These are phyloP conservation scores for Diachrysia chrysitis DNA, from an alignment of 2,888 invertebrate species.

Conservation along the genomic window DNA sequence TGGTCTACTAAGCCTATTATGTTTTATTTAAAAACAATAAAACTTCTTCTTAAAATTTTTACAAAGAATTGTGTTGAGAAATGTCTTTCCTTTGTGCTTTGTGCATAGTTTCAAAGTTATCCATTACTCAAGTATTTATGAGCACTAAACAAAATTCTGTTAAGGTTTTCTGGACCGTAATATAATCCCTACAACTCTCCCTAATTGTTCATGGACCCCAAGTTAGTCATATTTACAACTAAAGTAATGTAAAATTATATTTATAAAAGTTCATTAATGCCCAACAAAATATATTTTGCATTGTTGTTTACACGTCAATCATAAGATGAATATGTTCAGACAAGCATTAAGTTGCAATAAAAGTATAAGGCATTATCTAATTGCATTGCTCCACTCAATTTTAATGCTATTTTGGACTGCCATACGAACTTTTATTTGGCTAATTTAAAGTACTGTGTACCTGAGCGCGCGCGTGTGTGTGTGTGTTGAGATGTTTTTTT, in stretches of 20 bases:
- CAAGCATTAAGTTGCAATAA: not conserved
- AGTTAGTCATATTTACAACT: not conserved
- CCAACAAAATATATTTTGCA: not conserved
- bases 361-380: no score
- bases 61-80: slow-evolving; percentile 23
- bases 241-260: not conserved
- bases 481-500: no score
- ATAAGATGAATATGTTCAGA: not conserved
- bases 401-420: no score
- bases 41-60: not conserved
- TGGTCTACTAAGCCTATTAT: no score
- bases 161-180: not conserved
- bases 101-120: slow-evolving; percentile 30
- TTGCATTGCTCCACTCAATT: no score
- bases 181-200: not conserved
- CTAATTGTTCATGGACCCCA: not conserved
- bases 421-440: no score
- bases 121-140: slow-evolving; percentile 8
- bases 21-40: not conserved
- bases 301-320: not conserved
- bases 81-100: slow-evolving; percentile 15
- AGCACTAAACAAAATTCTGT: not conserved
- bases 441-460: no score
- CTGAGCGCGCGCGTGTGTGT: no score
- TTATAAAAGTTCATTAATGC: not conserved